Evolutionary conservation across 2,113 vertebrate species (phyloP).

Genomic region (Xiphophorus couchianus): DNA sequence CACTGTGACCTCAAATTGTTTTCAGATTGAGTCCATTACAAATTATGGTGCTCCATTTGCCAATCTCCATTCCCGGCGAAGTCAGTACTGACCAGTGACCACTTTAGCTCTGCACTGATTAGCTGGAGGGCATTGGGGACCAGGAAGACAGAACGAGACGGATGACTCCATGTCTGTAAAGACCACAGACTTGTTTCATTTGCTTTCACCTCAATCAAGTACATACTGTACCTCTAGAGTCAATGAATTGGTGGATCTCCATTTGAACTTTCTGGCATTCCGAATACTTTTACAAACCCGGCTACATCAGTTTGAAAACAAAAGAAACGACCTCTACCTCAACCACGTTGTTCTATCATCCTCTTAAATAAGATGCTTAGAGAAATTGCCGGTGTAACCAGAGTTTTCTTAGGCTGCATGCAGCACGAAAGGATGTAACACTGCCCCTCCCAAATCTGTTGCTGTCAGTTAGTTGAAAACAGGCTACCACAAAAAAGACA

Average conservation of each 20-base stretch:
- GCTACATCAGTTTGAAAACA: not conserved
- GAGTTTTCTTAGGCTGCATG: no score
- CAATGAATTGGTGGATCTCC: not conserved
- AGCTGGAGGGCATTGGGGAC: slow-evolving; percentile 26
- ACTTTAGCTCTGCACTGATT: slow-evolving; percentile 57
- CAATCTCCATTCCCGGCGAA: slow-evolving; percentile 26
- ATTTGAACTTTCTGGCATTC: not conserved
- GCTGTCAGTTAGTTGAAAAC: no score
- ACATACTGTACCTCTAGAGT: slow-evolving; percentile 12
- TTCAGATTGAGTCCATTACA: slow-evolving; percentile 50
- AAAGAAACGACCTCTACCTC: no score
- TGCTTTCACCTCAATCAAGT: slow-evolving; percentile 46
- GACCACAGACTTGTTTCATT: slow-evolving; percentile 37
- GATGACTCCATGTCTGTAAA: slow-evolving; percentile 62
- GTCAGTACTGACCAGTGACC: slow-evolving; percentile 53
- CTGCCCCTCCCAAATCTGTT: no score
- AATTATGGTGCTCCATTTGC: slow-evolving; percentile 45
- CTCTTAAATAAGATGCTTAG: no score
- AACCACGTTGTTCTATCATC: no score
- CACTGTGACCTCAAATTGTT: slow-evolving; percentile 52
- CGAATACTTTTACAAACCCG: slow-evolving; percentile 4
- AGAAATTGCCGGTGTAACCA: no score
- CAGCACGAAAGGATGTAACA: no score
- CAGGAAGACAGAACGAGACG: slow-evolving; percentile 49
- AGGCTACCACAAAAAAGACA: no score